phyloP scores from a whole-genome alignment of 2,888 invertebrate species.

The Oscheius sp. region DNA sequence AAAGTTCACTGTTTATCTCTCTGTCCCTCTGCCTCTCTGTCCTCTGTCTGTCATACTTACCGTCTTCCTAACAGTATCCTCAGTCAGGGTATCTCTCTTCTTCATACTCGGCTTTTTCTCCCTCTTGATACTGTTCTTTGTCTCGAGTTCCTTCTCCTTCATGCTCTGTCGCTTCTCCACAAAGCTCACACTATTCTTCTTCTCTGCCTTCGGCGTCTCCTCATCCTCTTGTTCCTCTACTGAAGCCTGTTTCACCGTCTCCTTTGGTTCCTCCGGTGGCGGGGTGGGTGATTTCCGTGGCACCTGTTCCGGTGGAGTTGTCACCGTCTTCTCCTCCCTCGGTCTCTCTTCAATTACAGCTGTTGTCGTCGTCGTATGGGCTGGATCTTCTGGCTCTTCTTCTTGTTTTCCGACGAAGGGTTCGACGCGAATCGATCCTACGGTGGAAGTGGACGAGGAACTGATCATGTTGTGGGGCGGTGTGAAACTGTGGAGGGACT shows the following conservation, averaged over 20 bases:
- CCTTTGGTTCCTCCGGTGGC: conserved; percentile 39
- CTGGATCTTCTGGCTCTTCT: neutral
- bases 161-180: conserved; percentile 32
- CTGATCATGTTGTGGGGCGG: conserved; percentile 56
- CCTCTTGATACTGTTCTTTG: conserved; percentile 38
- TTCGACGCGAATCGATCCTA: conserved; percentile 56
- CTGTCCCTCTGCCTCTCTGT: no score
- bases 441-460: conserved; percentile 59
- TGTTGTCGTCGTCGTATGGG: conserved; percentile 17
- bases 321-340: conserved; percentile 32
- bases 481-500: conserved; percentile 79
- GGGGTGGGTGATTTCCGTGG: conserved; percentile 9
- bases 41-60: neutral
- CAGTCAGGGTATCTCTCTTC: conserved; percentile 19
- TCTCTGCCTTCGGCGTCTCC: conserved; percentile 40
- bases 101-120: conserved; percentile 32
- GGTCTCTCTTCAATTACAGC: conserved; percentile 31
- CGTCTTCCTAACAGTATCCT: conserved; percentile 19
- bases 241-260: conserved; percentile 25
- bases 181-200: conserved; percentile 30
- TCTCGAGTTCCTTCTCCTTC: conserved; percentile 34
- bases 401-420: conserved; percentile 3
- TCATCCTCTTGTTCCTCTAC: conserved; percentile 39
- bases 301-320: conserved; percentile 2
- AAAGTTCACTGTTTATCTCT: neutral